phyloP scores from a whole-genome alignment of 1,140 invertebrate genomes.

The Carposina sasakii region DNA sequence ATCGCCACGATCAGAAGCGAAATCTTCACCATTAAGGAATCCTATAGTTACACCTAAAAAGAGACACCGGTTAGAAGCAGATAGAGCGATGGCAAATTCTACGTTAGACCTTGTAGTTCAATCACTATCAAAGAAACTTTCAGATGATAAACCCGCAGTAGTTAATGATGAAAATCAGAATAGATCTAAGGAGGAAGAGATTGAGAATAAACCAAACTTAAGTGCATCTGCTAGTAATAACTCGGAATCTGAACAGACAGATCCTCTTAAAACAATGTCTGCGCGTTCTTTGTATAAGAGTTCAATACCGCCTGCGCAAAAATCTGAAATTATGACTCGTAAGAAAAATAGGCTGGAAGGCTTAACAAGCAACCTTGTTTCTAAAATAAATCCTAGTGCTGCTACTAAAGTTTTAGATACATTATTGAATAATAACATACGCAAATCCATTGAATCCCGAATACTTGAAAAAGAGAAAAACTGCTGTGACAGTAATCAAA shows the following conservation, averaged over 20 bases:
- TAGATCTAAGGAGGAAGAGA: conserved; percentile 38
- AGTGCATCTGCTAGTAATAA: conserved; percentile 45
- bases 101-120: conserved; percentile 66
- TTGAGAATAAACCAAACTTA: conserved; percentile 35
- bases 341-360: conserved; percentile 75
- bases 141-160: conserved; percentile 50
- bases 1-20: conserved; percentile 56
- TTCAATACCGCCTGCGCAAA: conserved; percentile 60
- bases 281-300: conserved; percentile 62
- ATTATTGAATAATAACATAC: conserved; percentile 67
- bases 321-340: conserved; percentile 71
- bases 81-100: conserved; percentile 51
- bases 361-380: conserved; percentile 70
- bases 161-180: conserved; percentile 47
- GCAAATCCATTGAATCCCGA: conserved; percentile 70
- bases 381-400: conserved; percentile 70
- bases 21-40: conserved; percentile 51
- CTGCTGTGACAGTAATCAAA: conserved; percentile 47
- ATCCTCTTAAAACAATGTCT: conserved; percentile 62
- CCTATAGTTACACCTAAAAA: conserved; percentile 74
- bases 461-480: conserved; percentile 67
- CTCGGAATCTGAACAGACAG: no score
- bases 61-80: conserved; percentile 69
- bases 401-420: conserved; percentile 70
- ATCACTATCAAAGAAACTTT: conserved; percentile 66